Evolutionary conservation across 2,797 vertebrate species (phyloP).

Genomic region (Mus minutoides): DNA sequence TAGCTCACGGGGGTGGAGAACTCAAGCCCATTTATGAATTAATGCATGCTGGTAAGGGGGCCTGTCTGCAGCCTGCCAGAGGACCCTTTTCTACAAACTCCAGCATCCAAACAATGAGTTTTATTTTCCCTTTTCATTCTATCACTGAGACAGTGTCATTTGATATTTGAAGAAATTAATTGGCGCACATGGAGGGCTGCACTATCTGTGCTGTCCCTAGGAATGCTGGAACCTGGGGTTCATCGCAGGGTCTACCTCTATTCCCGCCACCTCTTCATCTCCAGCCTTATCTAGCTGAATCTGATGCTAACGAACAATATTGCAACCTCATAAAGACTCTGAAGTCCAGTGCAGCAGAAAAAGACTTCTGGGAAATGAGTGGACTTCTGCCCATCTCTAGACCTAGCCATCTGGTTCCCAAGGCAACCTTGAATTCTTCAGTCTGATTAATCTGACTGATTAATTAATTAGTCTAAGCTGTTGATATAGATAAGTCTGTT

Average conservation of each 20-base stretch:
- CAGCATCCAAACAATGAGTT: conserved; percentile 1
- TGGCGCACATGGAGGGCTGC: not conserved
- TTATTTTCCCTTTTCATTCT: conserved; percentile 58
- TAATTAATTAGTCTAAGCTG: not conserved
- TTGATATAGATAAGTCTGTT: not conserved
- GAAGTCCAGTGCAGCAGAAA: not conserved
- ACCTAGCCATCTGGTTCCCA: not conserved
- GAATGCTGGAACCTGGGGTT: not conserved
- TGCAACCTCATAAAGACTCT: not conserved
- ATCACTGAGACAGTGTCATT: not conserved
- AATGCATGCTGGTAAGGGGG: conserved; percentile 64
- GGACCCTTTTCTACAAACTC: conserved; percentile 28
- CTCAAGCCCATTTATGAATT: conserved; percentile 73
- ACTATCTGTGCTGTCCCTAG: conserved; percentile 37
- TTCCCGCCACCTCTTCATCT: not conserved
- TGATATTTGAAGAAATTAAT: conserved; percentile 52
- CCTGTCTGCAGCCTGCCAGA: conserved; percentile 4
- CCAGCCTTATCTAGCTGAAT: not conserved
- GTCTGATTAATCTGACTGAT: not conserved
- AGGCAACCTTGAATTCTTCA: not conserved
- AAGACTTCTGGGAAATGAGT: not conserved
- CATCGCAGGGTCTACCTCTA: not conserved
- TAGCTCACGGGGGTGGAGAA: conserved; percentile 65
- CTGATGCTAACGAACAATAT: not conserved
- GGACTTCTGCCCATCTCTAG: not conserved